Base-by-base conservation (phyloP, 2,113 vertebrate genomes). In the Ochotona curzoniae region DNA sequence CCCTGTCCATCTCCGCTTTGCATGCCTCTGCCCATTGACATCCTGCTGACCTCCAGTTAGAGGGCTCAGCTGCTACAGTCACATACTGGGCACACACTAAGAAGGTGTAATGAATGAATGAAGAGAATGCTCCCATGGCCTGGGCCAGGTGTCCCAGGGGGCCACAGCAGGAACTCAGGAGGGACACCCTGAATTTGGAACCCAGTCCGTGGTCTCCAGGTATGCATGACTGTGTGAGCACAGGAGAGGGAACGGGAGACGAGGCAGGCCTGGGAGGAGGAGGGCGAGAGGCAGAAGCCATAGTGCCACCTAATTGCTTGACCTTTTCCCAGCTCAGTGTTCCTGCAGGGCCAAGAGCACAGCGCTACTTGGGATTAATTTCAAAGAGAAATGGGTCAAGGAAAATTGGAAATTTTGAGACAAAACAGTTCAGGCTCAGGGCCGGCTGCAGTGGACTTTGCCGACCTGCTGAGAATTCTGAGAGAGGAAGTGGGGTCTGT, bases 331-430 rank as follows among this genome's bases (percentile, higher is more conserved):
- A 6, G 80, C 74, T 84, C 64, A 11, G 64, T 44, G 32, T 26
- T 90, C 82, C 94, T 95, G 10, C 49, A 60, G 90, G 32, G 74
- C 93, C 91, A 67, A 95, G 79, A 38, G 49, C 75, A 85, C 70
- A 63, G 87, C 1, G 1, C 93, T 90, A 88, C 49, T 64, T 66
- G 79, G 75, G 83, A 94, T 94, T 96, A 66, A 96, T 93, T 93
- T 95, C 88, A 92, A 93, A 95, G 90, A 96, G 92, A 97, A 97
- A 95, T 89, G 71, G 96, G 97, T 96, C 95, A 97, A 92, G 86
- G 95, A 95, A 97, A 95, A 96, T 95, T 90, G 92, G 87, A 93
- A 90, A 92, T 83, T 93, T 91, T 96, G 87, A 94, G 74, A 96
- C 89, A 87, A 91, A 96, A 94, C 76, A 89, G 82, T 94, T 91